Conservation (phyloP, 1,140 invertebrate genomes). For the Neoseiulus cucumeris region DNA sequence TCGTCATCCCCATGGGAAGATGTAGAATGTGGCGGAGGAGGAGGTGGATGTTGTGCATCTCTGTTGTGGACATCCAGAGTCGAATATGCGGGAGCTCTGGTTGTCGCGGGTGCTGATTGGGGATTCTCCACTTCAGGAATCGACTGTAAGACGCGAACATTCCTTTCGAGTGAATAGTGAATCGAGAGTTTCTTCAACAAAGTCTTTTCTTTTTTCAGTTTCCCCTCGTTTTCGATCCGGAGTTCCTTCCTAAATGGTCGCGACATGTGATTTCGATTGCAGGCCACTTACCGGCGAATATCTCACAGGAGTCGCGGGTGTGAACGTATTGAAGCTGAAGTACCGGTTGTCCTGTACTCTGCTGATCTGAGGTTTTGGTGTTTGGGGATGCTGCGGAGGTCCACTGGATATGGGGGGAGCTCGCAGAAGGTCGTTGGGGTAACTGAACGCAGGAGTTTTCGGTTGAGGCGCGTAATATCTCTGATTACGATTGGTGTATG, state of each 20-base stretch:
- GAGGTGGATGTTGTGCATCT: not conserved
- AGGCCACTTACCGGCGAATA: no score
- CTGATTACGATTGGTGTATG: constrained; percentile 4
- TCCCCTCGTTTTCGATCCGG: no score
- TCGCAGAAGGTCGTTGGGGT: constrained; percentile 1
- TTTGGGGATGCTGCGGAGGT: not conserved
- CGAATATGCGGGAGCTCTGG: not conserved
- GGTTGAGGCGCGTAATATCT: not conserved
- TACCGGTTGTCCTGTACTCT: constrained; percentile 1
- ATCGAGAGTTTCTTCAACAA: no score
- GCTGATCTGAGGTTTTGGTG: not conserved
- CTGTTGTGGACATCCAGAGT: not conserved
- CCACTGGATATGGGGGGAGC: no score
- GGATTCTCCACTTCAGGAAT: not conserved
- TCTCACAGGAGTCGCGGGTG: not conserved
- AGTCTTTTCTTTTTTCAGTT: no score
- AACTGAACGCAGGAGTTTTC: not conserved
- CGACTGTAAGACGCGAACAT: not conserved
- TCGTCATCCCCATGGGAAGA: not conserved
- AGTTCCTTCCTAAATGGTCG: no score
- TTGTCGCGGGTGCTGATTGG: no score
- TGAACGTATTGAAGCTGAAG: constrained; percentile 10
- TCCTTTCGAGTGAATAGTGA: no score
- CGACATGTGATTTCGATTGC: no score
- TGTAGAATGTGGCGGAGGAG: not conserved